Percentiles rank a stretch among this genome's conserved stretches.
Conservation (phyloP, 2,797 vertebrate species). For the Gallinago solitaria region DNA sequence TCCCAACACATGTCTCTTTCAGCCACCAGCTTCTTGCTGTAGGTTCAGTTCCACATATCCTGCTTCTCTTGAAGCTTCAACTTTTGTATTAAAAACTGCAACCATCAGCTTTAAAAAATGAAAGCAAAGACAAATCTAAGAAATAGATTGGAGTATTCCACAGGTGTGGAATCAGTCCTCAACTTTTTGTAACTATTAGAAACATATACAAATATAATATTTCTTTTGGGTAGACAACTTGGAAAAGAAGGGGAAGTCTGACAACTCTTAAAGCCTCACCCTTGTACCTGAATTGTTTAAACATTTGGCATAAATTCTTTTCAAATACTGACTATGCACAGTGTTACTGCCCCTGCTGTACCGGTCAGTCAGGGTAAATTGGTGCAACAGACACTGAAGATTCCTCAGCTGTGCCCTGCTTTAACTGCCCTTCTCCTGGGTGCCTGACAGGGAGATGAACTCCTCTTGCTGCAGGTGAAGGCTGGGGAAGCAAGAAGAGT, state of each 20-base stretch:
- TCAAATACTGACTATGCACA: not conserved
- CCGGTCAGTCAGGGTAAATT: not conserved
- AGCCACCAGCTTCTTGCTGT: not conserved
- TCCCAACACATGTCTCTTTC: not conserved
- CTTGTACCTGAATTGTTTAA: not conserved
- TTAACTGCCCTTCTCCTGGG: not conserved
- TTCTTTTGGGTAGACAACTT: not conserved
- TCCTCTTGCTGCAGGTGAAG: not conserved
- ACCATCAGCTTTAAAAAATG: conserved; percentile 58
- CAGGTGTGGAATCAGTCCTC: not conserved
- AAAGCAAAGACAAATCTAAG: conserved; percentile 62
- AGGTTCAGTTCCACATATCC: not conserved
- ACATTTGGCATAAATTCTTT: not conserved
- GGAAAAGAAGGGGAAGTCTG: not conserved
- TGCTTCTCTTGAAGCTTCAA: conserved; percentile 57
- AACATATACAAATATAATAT: not conserved
- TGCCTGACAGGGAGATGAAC: not conserved
- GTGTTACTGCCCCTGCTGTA: not conserved
- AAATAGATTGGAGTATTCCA: conserved; percentile 29
- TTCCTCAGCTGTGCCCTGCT: not conserved
- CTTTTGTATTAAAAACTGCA: conserved; percentile 17
- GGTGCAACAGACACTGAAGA: not conserved
- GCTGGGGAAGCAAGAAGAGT: not conserved
- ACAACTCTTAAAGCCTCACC: not conserved
- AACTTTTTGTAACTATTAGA: not conserved